These are phyloP conservation scores for Melanocharis versteri DNA, from an alignment of 2,113 vertebrate genomes.

Conservation along the genomic window DNA sequence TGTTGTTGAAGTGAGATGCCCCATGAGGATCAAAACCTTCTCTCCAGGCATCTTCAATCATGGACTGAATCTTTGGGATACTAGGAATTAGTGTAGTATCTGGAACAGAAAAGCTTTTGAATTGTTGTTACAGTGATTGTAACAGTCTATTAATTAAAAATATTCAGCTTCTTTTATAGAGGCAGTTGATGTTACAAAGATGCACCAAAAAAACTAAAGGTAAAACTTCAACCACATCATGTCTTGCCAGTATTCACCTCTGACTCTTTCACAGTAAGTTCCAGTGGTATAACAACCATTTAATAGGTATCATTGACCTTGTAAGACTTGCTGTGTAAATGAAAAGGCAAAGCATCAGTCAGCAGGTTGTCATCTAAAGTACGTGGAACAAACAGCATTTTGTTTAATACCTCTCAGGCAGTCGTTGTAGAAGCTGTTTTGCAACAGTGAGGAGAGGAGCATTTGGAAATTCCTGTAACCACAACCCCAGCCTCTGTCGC, in stretches of 20 bases:
- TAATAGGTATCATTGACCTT: background rate
- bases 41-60: slow-evolving; percentile 91
- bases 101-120: slow-evolving; percentile 59
- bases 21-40: slow-evolving; percentile 92
- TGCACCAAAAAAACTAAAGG: background rate
- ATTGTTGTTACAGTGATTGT: background rate
- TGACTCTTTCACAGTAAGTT: background rate
- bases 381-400: background rate
- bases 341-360: background rate
- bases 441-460: slow-evolving; percentile 85
- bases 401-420: slow-evolving; percentile 77
- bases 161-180: background rate
- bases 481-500: slow-evolving; percentile 93
- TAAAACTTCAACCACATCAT: background rate
- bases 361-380: background rate
- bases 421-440: slow-evolving; percentile 73
- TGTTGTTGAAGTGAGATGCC: slow-evolving; percentile 85
- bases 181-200: background rate
- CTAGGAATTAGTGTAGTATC: slow-evolving; percentile 77
- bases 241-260: background rate
- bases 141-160: background rate
- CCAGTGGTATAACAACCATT: background rate
- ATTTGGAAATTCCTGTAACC: slow-evolving; percentile 97
- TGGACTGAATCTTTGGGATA: slow-evolving; percentile 87
- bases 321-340: background rate